These are phyloP conservation scores for Papilio elwesi DNA, from an alignment of 2,888 invertebrate species.

Conservation along the genomic window DNA sequence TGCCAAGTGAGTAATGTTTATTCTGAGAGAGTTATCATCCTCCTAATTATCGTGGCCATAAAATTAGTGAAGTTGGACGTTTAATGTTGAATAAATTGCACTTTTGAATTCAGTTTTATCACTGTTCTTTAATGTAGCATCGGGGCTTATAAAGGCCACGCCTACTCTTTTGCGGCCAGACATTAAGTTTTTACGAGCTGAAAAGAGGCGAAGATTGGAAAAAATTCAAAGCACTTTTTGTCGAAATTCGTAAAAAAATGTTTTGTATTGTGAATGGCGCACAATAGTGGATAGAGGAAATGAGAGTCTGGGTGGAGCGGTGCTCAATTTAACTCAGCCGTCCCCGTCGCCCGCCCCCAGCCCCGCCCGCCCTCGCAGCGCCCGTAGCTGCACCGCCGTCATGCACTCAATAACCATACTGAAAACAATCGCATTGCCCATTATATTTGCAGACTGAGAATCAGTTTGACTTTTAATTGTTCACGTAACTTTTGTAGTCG, in stretches of 20 bases:
- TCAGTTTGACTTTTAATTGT: slow-evolving; percentile 36
- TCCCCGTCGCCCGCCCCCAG: slow-evolving; percentile 44
- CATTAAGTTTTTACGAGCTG: slow-evolving; percentile 77
- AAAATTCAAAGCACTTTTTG: slow-evolving; percentile 82
- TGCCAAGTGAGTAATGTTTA: slow-evolving; percentile 75
- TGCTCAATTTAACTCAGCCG: slow-evolving; percentile 74
- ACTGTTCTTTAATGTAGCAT: slow-evolving; percentile 49
- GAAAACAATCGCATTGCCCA: slow-evolving; percentile 52
- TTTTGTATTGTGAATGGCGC: slow-evolving; percentile 82
- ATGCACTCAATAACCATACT: slow-evolving; percentile 62
- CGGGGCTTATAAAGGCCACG: slow-evolving; percentile 56
- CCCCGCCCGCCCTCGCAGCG: slow-evolving; percentile 26
- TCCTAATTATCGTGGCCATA: slow-evolving; percentile 73
- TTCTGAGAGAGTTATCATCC: slow-evolving; percentile 78
- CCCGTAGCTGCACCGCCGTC: slow-evolving; percentile 45
- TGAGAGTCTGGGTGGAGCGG: slow-evolving; percentile 82
- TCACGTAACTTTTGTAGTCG: slow-evolving; percentile 19
- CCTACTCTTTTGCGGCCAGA: slow-evolving; percentile 68
- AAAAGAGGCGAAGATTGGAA: slow-evolving; percentile 82
- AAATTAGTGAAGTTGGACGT: slow-evolving; percentile 69
- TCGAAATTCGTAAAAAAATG: slow-evolving; percentile 81
- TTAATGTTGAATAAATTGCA: slow-evolving; percentile 64
- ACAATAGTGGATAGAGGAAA: slow-evolving; percentile 82
- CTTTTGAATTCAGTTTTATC: slow-evolving; percentile 62
- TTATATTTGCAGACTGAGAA: slow-evolving; percentile 39